These are phyloP conservation scores for Macquaria australasica DNA, from an alignment of 2,113 vertebrate genomes.

Conservation along the genomic window DNA sequence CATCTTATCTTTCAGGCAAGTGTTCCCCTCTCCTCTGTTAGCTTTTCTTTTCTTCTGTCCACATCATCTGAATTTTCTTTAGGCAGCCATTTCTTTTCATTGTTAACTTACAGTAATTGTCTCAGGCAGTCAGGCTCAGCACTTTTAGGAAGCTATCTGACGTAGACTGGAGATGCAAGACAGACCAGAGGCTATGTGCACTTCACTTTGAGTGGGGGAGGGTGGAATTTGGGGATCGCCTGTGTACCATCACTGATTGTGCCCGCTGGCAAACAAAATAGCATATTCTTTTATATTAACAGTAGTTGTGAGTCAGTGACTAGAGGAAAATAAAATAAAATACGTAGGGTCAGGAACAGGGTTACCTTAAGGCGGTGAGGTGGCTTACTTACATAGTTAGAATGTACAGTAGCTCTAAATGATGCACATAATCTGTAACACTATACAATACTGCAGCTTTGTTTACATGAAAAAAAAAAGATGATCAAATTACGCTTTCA, in stretches of 20 bases:
- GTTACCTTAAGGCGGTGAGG: slow-evolving; percentile 48
- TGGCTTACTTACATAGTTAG: slow-evolving; percentile 41
- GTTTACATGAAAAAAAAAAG: not conserved
- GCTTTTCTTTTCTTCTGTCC: slow-evolving; percentile 15
- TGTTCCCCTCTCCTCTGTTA: not conserved
- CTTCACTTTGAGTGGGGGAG: slow-evolving; percentile 32
- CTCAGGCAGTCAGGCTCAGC: slow-evolving; percentile 66
- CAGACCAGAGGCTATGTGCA: slow-evolving; percentile 53
- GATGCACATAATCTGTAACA: slow-evolving; percentile 15
- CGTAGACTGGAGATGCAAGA: slow-evolving; percentile 44
- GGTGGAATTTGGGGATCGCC: slow-evolving; percentile 31
- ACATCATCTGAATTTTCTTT: slow-evolving; percentile 46
- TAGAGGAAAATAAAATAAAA: not conserved
- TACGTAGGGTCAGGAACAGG: slow-evolving; percentile 39
- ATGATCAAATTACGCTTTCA: not conserved
- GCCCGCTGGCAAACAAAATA: slow-evolving; percentile 58
- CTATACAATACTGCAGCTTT: not conserved
- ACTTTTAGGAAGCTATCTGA: slow-evolving; percentile 58
- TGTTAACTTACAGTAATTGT: slow-evolving; percentile 64
- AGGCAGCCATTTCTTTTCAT: slow-evolving; percentile 59
- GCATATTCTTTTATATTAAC: slow-evolving; percentile 57
- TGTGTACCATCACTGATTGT: slow-evolving; percentile 56
- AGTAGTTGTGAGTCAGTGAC: slow-evolving; percentile 50
- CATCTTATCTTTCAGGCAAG: slow-evolving; percentile 33
- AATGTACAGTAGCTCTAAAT: slow-evolving; percentile 9